These are phyloP conservation scores for Oxytorus armatus DNA, from an alignment of 2,888 invertebrate species.

Conservation along the genomic window DNA sequence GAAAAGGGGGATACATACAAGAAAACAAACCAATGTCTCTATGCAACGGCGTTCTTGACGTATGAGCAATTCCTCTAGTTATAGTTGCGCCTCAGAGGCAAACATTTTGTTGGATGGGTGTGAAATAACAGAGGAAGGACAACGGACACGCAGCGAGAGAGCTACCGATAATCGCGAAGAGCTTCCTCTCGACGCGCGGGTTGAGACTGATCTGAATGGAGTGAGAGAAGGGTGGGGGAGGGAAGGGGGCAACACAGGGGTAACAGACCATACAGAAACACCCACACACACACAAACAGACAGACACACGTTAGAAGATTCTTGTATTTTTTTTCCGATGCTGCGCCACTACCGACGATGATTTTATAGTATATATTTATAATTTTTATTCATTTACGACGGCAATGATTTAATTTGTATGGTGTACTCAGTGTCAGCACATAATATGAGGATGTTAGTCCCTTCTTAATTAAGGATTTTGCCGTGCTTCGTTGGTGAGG, in stretches of 20 bases:
- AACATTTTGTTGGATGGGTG: slow-evolving; percentile 31
- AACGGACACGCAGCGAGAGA: slow-evolving; percentile 67
- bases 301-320: slow-evolving; percentile 51
- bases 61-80: slow-evolving; percentile 78
- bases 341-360: slow-evolving; percentile 78
- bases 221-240: slow-evolving; percentile 54
- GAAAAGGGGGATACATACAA: slow-evolving; percentile 71
- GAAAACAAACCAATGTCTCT: slow-evolving; percentile 74
- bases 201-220: slow-evolving; percentile 52
- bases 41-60: slow-evolving; percentile 78
- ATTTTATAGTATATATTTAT: slow-evolving; percentile 82
- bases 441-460: slow-evolving; percentile 82
- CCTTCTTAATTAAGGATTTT: slow-evolving; percentile 80
- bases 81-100: slow-evolving; percentile 75
- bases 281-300: slow-evolving; percentile 56
- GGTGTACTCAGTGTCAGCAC: slow-evolving; percentile 83
- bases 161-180: slow-evolving; percentile 47
- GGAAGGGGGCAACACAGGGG: slow-evolving; percentile 19
- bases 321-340: slow-evolving; percentile 50
- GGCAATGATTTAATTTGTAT: slow-evolving; percentile 81
- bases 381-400: slow-evolving; percentile 73
- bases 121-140: slow-evolving; percentile 51
- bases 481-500: slow-evolving; percentile 78
- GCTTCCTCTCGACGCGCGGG: slow-evolving; percentile 46
- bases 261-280: slow-evolving; percentile 63